Conservation (phyloP, 1,140 invertebrate genomes). For the Monochamus saltuarius region DNA sequence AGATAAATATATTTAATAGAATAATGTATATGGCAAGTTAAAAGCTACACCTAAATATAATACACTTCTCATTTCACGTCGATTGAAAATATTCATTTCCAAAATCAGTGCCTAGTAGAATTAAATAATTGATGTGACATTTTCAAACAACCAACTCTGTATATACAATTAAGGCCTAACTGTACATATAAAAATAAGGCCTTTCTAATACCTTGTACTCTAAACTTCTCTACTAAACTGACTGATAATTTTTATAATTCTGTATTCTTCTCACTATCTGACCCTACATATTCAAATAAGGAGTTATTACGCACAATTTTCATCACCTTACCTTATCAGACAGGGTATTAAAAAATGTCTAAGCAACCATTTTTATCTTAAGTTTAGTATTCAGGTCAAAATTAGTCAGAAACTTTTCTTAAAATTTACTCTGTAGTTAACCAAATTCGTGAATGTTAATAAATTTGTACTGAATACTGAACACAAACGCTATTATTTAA, state of each 20-base stretch:
- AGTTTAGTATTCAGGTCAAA: background rate
- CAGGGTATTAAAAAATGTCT: background rate
- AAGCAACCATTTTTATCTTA: background rate
- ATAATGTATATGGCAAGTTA: no score
- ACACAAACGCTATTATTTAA: no score
- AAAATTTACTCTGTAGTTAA: background rate
- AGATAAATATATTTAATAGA: no score
- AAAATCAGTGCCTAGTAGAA: no score
- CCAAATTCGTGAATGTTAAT: background rate
- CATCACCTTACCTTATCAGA: background rate
- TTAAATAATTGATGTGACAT: no score
- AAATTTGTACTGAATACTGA: background rate
- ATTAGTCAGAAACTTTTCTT: background rate
- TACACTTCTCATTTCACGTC: no score
- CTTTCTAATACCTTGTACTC: conserved; percentile 1
- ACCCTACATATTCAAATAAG: conserved; percentile 1
- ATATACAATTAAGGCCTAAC: conserved; percentile 23
- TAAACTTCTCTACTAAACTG: conserved; percentile 1
- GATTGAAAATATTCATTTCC: no score
- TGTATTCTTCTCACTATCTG: background rate
- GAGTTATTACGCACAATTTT: no score
- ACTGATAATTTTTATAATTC: conserved; percentile 1
- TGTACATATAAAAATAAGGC: conserved; percentile 20
- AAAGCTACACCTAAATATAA: no score
- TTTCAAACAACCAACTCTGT: background rate